Evolutionary conservation across 2,113 vertebrate species (phyloP).

Genomic region (Chunga burmeisteri): DNA sequence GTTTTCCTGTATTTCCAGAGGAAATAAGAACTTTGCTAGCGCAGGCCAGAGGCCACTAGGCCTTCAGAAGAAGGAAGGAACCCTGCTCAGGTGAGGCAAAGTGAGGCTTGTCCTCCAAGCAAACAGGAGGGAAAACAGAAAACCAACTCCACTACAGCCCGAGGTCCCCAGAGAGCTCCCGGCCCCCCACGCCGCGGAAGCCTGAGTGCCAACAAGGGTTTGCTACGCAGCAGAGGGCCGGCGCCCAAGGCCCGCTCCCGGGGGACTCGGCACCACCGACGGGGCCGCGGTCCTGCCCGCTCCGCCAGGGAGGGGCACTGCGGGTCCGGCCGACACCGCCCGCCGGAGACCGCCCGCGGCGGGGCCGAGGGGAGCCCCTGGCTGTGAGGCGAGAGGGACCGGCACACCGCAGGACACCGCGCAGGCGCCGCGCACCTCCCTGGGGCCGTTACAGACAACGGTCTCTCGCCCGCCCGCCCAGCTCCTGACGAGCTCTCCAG

Average conservation of each 20-base stretch:
- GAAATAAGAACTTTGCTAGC: not conserved
- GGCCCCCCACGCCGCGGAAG: not conserved
- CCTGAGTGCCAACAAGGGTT: rapidly evolving
- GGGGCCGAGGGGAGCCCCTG: not conserved
- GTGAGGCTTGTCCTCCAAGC: not conserved
- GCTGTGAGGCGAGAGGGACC: too few species aligned
- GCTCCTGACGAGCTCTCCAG: not conserved
- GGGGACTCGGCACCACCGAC: rapidly evolving
- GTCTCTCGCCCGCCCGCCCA: too few species aligned
- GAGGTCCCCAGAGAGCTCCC: not conserved
- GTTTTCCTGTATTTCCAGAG: not conserved
- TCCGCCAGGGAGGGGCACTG: not conserved
- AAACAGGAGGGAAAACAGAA: not conserved
- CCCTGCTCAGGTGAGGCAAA: not conserved
- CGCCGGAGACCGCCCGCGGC: not conserved
- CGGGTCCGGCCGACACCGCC: not conserved
- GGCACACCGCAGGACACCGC: not conserved
- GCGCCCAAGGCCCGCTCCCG: not conserved
- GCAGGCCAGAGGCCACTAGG: not conserved
- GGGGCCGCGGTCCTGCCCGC: too few species aligned
- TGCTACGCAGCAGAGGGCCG: not conserved
- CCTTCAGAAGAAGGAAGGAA: not conserved
- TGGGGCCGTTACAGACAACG: not conserved
- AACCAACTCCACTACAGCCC: rapidly evolving
- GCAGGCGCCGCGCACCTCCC: not conserved